Base-by-base conservation (phyloP, 2,113 vertebrate species). In the Xiphophorus maculatus region DNA sequence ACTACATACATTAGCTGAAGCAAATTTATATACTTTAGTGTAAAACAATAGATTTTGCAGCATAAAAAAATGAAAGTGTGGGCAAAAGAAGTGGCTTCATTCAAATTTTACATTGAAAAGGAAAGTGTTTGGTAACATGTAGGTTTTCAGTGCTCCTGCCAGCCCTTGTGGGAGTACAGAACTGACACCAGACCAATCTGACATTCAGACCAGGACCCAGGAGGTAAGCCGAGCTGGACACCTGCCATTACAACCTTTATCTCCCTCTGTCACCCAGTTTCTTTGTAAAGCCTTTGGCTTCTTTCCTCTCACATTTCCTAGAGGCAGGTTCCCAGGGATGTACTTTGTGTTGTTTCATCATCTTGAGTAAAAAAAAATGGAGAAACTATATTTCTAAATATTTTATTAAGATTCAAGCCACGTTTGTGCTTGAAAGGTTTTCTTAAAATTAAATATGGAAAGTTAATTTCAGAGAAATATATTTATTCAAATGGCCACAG, bases 221-320 rank as follows among this genome's bases (percentile, higher is more conserved):
- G 12, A 10, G 42, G 0, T 62, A 44, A 54, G 74, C 71, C 74
- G 79, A 76, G 51, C 64, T 67, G 71, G 71, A 35, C 28, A 0
- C 15, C 74, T 69, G 67, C 51, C 63, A 77, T 48, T 42, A 51
- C 69, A 63, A 66, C 33, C 73, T 78, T 66, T 71, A 51, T 69
- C 27, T 75, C 64, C 69, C 25, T 37, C 72, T 76, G 61, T 66
- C 65, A 15, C 7, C 66, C 32, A 4, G 28, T 61, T 65, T 63
- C 48, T 61, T 61, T 66, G 62, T 11, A 77, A 58, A 76, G 35
- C 35, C 9, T 27, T 44, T 17, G 0, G 1, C 12, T 30, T 22
- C 58, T 40, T 48, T 60, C 7, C 35, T 54, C 63, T 71, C 19
- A 19, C 28, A 7, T 64, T 64, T 44, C 33, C 10, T 44, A 42